phyloP scores from a whole-genome alignment of 2,797 vertebrate species.

The Champsocephalus esox region DNA sequence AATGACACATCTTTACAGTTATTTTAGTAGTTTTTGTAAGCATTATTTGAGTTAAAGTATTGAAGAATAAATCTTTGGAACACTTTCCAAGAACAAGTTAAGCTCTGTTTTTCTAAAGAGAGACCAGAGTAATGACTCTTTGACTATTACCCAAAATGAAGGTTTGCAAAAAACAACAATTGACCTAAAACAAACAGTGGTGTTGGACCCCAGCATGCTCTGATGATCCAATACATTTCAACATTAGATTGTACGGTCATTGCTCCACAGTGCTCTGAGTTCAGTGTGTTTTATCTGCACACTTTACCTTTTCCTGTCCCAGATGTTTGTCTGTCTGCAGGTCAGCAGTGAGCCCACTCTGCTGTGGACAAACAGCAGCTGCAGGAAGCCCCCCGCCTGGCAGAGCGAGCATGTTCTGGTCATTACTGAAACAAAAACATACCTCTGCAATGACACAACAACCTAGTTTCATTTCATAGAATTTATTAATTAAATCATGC shows the following conservation, averaged over 20 bases:
- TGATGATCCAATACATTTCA: background rate
- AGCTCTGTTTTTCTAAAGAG: constrained; percentile 9
- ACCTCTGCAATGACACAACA: constrained; percentile 49
- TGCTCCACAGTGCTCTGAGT: background rate
- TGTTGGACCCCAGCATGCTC: background rate
- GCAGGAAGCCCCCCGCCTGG: constrained; percentile 43
- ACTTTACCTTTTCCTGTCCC: constrained; percentile 12
- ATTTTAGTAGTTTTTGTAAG: background rate
- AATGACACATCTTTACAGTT: constrained; percentile 13
- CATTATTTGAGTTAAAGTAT: constrained; percentile 7
- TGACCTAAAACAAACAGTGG: background rate
- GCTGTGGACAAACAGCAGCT: constrained; percentile 43
- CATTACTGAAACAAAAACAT: constrained; percentile 56
- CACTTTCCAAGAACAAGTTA: background rate
- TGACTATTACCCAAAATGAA: background rate
- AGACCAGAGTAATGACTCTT: background rate
- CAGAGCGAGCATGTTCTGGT: constrained; percentile 38
- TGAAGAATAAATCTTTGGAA: background rate
- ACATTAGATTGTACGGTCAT: background rate
- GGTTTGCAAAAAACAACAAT: background rate
- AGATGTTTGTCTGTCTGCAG: constrained; percentile 21
- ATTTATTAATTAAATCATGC: constrained; percentile 21
- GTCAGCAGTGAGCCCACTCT: constrained; percentile 15
- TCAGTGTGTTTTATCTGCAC: constrained; percentile 20
- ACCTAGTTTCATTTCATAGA: constrained; percentile 25